Conservation (phyloP, 2,797 vertebrate species). For the Otolemur crassicaudatus region DNA sequence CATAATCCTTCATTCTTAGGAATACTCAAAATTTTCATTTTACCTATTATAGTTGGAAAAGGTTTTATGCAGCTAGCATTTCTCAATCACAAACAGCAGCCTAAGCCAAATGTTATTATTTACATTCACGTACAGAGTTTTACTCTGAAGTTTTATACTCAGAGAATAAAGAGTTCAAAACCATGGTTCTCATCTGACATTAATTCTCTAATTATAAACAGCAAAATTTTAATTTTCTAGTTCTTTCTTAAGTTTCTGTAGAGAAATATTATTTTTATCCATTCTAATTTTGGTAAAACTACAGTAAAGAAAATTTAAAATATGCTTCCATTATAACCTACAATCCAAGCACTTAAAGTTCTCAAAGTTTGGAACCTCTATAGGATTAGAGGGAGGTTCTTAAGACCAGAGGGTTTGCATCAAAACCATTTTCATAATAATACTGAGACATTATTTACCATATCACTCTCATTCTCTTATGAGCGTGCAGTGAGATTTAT, state of each 20-base stretch:
- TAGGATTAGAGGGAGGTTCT: background rate
- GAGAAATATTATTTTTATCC: slow-evolving; percentile 31
- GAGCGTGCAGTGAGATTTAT: background rate
- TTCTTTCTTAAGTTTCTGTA: background rate
- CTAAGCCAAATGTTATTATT: slow-evolving; percentile 20
- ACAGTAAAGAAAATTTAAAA: slow-evolving; percentile 8
- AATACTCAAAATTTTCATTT: slow-evolving; percentile 14
- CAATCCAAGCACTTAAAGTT: slow-evolving; percentile 35
- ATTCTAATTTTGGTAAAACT: slow-evolving; percentile 30
- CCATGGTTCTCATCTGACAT: background rate
- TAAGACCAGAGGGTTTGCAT: background rate
- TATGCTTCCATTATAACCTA: background rate
- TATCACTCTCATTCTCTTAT: background rate
- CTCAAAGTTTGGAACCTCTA: background rate
- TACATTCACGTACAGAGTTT: background rate
- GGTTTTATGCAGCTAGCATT: background rate
- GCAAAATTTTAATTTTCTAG: background rate
- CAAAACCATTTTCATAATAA: background rate
- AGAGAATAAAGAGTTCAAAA: background rate
- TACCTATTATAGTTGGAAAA: background rate
- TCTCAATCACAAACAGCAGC: slow-evolving; percentile 18
- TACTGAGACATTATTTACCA: background rate
- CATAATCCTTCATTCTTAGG: background rate
- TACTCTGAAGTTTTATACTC: background rate
- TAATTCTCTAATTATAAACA: background rate